phyloP scores from a whole-genome alignment of 2,113 vertebrate species.

The Pantherophis guttatus region DNA sequence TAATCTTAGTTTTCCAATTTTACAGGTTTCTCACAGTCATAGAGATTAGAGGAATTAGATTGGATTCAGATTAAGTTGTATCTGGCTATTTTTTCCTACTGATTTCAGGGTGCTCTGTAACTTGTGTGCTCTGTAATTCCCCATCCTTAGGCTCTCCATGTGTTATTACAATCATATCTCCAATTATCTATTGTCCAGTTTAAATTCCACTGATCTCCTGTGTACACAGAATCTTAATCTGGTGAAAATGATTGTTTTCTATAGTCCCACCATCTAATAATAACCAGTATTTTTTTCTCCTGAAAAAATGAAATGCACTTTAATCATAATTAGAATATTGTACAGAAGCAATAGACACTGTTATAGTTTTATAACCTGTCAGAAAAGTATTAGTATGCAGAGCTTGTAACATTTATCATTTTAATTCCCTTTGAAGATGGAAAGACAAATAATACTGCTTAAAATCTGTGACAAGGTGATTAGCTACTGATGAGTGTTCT shows the following conservation, averaged over 20 bases:
- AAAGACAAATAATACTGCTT: not conserved
- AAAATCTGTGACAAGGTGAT: not conserved
- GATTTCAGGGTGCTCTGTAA: not conserved
- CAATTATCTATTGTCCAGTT: not conserved
- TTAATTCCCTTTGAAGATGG: not conserved
- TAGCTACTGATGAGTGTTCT: not conserved
- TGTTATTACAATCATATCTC: not conserved
- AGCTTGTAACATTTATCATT: not conserved
- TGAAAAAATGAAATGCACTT: not conserved
- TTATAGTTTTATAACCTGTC: not conserved
- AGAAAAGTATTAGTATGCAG: not conserved
- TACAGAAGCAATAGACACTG: not conserved
- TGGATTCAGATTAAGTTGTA: not conserved
- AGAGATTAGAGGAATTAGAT: not conserved
- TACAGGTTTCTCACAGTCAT: not conserved
- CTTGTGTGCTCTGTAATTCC: too few species aligned
- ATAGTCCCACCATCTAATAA: not conserved
- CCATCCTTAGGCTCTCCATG: not conserved
- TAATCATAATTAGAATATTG: not conserved
- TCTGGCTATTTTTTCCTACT: not conserved
- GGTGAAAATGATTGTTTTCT: not conserved
- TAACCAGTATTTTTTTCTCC: too few species aligned
- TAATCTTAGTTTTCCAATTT: not conserved
- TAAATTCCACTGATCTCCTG: too few species aligned
- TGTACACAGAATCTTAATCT: not conserved